Evolutionary conservation across 2,888 invertebrate genomes (phyloP).

Genomic region (Melinopterus prodromus): DNA sequence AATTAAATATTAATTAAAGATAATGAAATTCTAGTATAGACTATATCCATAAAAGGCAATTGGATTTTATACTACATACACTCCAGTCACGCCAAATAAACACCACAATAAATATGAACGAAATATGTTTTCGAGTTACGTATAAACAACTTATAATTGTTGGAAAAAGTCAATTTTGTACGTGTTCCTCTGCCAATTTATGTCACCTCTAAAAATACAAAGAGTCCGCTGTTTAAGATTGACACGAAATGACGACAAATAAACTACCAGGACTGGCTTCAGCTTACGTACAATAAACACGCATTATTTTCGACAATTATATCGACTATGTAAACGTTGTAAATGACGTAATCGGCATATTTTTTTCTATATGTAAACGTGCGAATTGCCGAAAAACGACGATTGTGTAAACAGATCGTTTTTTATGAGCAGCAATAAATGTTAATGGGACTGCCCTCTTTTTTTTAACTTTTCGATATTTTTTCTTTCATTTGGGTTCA

Average conservation of each 20-base stretch:
- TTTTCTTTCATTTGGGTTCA: background rate
- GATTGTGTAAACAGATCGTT: background rate
- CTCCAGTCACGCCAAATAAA: too few species aligned
- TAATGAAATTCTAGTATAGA: background rate
- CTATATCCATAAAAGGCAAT: too few species aligned
- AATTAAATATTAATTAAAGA: background rate
- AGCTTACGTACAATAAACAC: background rate
- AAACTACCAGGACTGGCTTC: background rate
- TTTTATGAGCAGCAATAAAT: background rate
- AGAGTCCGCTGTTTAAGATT: background rate
- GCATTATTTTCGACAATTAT: background rate
- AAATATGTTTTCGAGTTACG: background rate
- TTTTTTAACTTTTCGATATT: background rate
- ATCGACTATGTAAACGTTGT: background rate
- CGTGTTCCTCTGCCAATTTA: background rate
- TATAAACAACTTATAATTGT: background rate
- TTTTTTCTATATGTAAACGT: background rate
- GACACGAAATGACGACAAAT: background rate
- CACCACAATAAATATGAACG: too few species aligned
- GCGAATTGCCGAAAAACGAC: background rate
- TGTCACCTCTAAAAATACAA: background rate
- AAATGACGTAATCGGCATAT: background rate
- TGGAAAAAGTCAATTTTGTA: background rate
- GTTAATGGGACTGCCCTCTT: background rate
- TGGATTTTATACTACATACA: too few species aligned